Evolutionary conservation across 1,140 invertebrate species (phyloP), one percentile per base, ranked within the genome.

Genomic region (Chironomus striatipennis): DNA sequence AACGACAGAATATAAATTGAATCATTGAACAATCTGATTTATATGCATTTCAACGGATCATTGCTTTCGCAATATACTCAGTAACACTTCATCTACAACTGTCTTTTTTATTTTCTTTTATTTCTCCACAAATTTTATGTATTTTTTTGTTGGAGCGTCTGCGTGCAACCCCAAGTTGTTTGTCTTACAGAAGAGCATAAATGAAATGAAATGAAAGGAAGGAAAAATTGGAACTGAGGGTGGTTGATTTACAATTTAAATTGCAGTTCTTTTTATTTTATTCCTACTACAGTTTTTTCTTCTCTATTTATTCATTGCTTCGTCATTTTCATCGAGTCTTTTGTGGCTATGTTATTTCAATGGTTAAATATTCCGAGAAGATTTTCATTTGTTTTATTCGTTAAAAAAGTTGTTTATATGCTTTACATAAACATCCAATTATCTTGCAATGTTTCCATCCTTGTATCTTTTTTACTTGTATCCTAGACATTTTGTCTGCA

Each of bases 391-490:
- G 4, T 57, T 57, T 57, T 15, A 5, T n/a, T 57, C 12, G 5
- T 57, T 57, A 5, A 15, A 34, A 34, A 34, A 34, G 1, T 57
- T 57, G 12, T 57, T 57, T 57, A 57, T 57, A 15, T 57, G 47
- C 47, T 57, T 57, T 57, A 57, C 47, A 57, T 57, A 57, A 57
- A 57, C 47, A 57, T 57, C 47, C 47, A 57, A 57, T 57, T 57
- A 57, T 57, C 47, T 15, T 12, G 15, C 47, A 47, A 57, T 57
- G 47, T n/a, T 57, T 57, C 15, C n/a, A 57, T 57, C 12, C n/a
- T 12, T 15, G 1, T 57, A 15, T 15, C n/a, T n/a, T 57, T n/a
- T 57, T 5, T 57, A 57, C n/a, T 57, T 57, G n/a, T 57, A n/a
- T 57, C 12, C 47, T 57, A 57, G 47, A 57, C 47, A 57, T 57